A percentile compares a stretch with the other conserved stretches of the same genome.
Evolutionary conservation across 2,888 invertebrate species (phyloP).

Genomic region (Galeruca laticollis): DNA sequence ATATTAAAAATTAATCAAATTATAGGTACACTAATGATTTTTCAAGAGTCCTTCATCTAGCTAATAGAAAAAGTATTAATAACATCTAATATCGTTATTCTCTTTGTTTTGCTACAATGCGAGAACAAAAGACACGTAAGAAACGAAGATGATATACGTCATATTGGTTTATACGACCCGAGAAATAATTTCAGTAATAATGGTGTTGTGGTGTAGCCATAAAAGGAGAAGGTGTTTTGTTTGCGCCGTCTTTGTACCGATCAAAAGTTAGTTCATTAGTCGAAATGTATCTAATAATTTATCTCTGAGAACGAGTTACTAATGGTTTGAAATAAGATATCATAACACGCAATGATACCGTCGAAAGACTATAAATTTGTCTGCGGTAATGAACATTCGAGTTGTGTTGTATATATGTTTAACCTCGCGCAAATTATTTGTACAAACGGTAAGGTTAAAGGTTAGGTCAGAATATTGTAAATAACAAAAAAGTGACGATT

Average conservation of each 20-base stretch:
- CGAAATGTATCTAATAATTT: constrained; percentile 66
- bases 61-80: constrained; percentile 28
- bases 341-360: constrained; percentile 67
- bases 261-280: constrained; percentile 67
- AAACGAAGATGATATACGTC: constrained; percentile 48
- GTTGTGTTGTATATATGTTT: constrained; percentile 47
- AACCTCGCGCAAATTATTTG: constrained; percentile 11
- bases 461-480: too few species aligned
- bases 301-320: constrained; percentile 63
- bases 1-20: too few species aligned
- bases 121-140: constrained; percentile 46
- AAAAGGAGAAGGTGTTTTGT: constrained; percentile 57
- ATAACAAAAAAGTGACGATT: too few species aligned
- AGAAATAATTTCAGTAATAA: constrained; percentile 52
- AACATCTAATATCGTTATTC: constrained; percentile 23
- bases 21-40: too few species aligned
- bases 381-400: constrained; percentile 60
- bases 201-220: constrained; percentile 49
- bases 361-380: constrained; percentile 62
- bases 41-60: background rate
- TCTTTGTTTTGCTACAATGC: constrained; percentile 25
- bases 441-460: too few species aligned
- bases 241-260: constrained; percentile 59
- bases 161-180: constrained; percentile 38
- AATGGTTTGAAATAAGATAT: constrained; percentile 68